Conservation (phyloP, 2,113 vertebrate genomes). For the Carassius gibelio region DNA sequence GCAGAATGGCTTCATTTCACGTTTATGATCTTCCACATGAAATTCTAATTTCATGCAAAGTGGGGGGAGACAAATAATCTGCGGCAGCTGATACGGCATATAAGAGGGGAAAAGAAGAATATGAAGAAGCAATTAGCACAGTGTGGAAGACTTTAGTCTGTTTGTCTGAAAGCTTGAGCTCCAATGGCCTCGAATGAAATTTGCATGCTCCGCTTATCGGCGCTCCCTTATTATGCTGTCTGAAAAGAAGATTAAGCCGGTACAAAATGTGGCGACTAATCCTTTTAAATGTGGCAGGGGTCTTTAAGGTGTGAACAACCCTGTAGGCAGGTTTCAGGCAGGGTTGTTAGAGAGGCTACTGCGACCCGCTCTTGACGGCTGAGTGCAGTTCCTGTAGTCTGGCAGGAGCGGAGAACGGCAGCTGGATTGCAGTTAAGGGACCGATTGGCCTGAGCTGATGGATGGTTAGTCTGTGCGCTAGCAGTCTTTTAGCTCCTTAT, state of each 20-base stretch:
- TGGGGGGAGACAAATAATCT: constrained; percentile 77
- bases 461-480: constrained; percentile 64
- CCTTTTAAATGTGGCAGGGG: constrained; percentile 82
- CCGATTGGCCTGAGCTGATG: constrained; percentile 66
- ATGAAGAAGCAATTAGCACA: constrained; percentile 82
- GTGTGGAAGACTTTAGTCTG: constrained; percentile 73
- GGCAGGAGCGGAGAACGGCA: constrained; percentile 1
- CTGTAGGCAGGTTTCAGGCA: constrained; percentile 61
- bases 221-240: constrained; percentile 79
- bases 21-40: constrained; percentile 76
- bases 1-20: constrained; percentile 57
- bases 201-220: constrained; percentile 83
- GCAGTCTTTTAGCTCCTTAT: constrained; percentile 63
- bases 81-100: constrained; percentile 72
- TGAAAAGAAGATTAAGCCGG: constrained; percentile 84
- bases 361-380: not conserved
- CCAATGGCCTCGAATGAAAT: constrained; percentile 79
- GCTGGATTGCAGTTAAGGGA: constrained; percentile 50
- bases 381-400: constrained; percentile 27
- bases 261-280: constrained; percentile 83
- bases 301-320: constrained; percentile 75
- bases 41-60: constrained; percentile 83
- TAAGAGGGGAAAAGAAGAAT: constrained; percentile 75
- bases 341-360: constrained; percentile 46
- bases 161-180: constrained; percentile 75